Conservation (phyloP, 2,888 invertebrate species). For the Muschampia plurimacula region DNA sequence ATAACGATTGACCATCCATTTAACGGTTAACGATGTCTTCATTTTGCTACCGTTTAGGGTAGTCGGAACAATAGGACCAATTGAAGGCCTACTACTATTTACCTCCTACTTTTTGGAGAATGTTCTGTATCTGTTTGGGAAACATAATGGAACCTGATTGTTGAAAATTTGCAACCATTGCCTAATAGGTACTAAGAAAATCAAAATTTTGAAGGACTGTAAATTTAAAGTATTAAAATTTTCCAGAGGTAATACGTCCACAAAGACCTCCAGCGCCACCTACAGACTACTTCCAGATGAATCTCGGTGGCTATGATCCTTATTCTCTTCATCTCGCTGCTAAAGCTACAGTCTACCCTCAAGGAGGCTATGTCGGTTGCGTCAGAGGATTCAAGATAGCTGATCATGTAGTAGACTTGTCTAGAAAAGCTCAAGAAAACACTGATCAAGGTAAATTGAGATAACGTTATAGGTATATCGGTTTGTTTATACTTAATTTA, state of each 20-base stretch:
- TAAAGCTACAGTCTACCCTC: constrained; percentile 69
- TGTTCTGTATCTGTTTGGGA: no score
- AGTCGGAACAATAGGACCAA: no score
- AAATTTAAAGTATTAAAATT: not conserved
- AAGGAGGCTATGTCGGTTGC: constrained; percentile 93
- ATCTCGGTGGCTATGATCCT: constrained; percentile 94
- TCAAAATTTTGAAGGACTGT: no score
- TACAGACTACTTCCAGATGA: constrained; percentile 95
- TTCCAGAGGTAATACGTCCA: constrained; percentile 93
- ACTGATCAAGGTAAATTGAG: constrained; percentile 87
- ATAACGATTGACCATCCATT: no score
- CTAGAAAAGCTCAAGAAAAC: constrained; percentile 88
- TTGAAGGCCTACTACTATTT: no score
- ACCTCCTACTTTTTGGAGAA: no score
- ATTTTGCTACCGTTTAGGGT: no score
- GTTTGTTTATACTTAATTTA: not conserved
- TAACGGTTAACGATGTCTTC: no score
- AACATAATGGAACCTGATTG: no score
- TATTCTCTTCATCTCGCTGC: constrained; percentile 87
- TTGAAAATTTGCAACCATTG: no score
- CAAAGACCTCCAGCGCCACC: constrained; percentile 96
- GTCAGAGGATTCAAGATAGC: constrained; percentile 95
- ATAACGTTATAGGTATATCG: not conserved
- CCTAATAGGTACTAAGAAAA: no score
- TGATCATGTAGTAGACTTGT: constrained; percentile 91